Percentiles rank a stretch among this genome's conserved stretches.
These are phyloP conservation scores for Leucopternis melanops DNA, from an alignment of 2,113 vertebrate species.

Conservation along the genomic window DNA sequence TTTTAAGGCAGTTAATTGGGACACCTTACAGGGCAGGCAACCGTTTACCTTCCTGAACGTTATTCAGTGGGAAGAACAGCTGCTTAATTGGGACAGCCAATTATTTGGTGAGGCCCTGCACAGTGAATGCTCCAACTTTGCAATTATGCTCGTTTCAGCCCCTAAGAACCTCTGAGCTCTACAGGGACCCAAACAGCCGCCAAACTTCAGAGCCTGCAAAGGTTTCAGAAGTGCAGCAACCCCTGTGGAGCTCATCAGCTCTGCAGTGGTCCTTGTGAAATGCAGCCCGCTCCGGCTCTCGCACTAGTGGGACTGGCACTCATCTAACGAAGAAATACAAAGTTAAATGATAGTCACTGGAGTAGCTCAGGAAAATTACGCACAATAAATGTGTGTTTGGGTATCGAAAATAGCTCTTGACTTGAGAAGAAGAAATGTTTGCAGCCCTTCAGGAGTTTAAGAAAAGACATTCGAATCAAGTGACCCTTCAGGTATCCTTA, in stretches of 20 bases:
- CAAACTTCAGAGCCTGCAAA: neutral
- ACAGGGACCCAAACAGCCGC: neutral
- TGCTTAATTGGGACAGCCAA: constrained; percentile 22
- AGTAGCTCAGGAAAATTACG: neutral
- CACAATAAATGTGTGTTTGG: neutral
- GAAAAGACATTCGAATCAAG: neutral
- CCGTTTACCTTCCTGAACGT: neutral
- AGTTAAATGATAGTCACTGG: neutral
- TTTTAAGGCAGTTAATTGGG: constrained; percentile 31
- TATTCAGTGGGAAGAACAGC: neutral
- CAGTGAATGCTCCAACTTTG: neutral
- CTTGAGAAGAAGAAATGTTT: neutral
- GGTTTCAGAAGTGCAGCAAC: neutral
- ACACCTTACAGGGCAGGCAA: neutral
- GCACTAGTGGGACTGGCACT: neutral
- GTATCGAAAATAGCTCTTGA: neutral
- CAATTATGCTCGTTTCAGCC: neutral
- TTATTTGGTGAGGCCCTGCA: constrained; percentile 20
- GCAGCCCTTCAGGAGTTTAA: neutral
- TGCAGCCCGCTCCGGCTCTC: neutral
- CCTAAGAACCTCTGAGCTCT: neutral
- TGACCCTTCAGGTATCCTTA: neutral
- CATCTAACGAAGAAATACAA: neutral
- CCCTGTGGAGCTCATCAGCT: neutral
- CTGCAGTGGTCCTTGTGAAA: neutral